Percentiles rank a stretch among this genome's conserved stretches.
phyloP scores from a whole-genome alignment of 1,140 invertebrate genomes.

The Meloidogyne hapla region DNA sequence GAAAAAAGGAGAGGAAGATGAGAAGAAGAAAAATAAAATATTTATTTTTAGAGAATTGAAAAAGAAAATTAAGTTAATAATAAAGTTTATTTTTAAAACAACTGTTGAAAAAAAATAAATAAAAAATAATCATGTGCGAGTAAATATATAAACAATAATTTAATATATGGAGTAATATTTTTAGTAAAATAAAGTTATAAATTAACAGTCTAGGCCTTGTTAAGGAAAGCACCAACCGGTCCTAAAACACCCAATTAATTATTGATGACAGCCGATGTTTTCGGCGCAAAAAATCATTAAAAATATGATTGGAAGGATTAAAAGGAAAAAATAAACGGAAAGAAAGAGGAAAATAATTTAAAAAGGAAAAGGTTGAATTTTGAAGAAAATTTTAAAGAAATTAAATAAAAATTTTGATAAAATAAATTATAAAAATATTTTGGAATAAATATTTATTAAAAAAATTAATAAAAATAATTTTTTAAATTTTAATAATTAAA shows the following conservation, averaged over 20 bases:
- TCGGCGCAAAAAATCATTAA: not conserved
- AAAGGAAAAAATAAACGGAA: not conserved
- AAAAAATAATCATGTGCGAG: not conserved
- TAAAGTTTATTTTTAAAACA: not conserved
- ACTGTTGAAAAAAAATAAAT: not conserved
- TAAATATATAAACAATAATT: not conserved
- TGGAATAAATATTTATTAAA: no score
- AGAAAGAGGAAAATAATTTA: no score
- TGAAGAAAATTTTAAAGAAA: no score
- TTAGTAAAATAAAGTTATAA: not conserved
- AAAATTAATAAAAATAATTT: no score
- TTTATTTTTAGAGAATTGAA: no score
- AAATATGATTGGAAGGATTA: not conserved
- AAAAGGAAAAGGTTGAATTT: no score
- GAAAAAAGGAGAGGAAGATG: not conserved
- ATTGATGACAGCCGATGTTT: not conserved
- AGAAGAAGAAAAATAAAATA: not conserved
- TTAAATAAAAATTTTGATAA: no score
- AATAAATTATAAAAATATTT: no score
- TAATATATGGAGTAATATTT: not conserved
- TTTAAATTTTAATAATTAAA: no score
- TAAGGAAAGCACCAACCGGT: not conserved
- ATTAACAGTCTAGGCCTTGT: not conserved
- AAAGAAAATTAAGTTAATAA: no score
- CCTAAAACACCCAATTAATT: constrained; percentile 5